Base-by-base conservation (phyloP, 2,113 vertebrate genomes). In the Dasypus novemcinctus region DNA sequence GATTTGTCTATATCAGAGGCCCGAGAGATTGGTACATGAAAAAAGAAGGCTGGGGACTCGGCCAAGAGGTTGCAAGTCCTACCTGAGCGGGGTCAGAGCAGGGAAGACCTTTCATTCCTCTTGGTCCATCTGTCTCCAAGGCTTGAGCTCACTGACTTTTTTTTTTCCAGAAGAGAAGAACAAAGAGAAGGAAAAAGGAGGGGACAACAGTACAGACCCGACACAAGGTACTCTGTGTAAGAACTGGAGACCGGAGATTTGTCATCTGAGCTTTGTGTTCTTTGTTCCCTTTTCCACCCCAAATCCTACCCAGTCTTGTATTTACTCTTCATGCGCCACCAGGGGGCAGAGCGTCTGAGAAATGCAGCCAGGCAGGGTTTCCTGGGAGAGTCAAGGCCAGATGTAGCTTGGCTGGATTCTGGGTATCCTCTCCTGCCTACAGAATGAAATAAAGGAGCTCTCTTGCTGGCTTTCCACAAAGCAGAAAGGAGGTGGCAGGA, bases 151-250 rank as follows among this genome's bases (percentile, higher is more conserved):
- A 95, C 49, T 54, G 83, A 29, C 27, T 17, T 66, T 74, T 64
- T 89, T 61, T 97, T 93, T 92, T 84, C 75, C 97, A 99, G 98
- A 99, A 52, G 98, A 99, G 82, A 98, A 98, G 97, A 98, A 79
- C 85, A 98, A 96, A 93, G 98, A 98, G 78, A 99, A 98, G 95
- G 97, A 87, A 10, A 98, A 98, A 97, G 98, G 96, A 93, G 98
- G 94, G 0, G 98, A 98, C 76, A 98, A 98, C 2, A 84, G 92
- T 69, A 98, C 98, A 5, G 98, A 98, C 59, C 27, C 76, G 43
- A 29, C 93, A 25, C 97, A 97, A 98, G 98, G 98, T 99, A 98
- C 43, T 68, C 23, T 59, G 82, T 18, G 29, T 68, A 72, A 93
- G 27, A 89, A 13, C 59, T 2, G 72, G 59, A 41, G 90, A 83